Percentiles rank a stretch among this genome's conserved stretches.
These are phyloP conservation scores for Hylaea fasciaria DNA, from an alignment of 2,888 invertebrate species.

Conservation along the genomic window DNA sequence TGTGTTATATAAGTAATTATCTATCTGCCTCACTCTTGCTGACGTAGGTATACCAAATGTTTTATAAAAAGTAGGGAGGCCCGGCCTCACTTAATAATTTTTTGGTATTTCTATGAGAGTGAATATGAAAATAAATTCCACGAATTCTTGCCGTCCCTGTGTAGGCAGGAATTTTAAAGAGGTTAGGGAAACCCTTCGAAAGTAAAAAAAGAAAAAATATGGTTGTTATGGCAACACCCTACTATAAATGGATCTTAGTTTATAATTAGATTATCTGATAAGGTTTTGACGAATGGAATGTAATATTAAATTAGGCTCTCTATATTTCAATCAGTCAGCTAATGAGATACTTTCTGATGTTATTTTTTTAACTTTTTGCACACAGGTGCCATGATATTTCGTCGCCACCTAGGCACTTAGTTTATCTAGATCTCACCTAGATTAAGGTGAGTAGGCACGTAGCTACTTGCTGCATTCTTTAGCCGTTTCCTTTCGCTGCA, in stretches of 20 bases:
- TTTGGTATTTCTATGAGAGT: conserved; percentile 1
- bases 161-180: conserved; percentile 50
- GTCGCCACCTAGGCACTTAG: neutral
- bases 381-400: too few relatives aligned
- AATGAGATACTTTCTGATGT: too few relatives aligned
- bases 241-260: conserved; percentile 1
- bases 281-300: too few relatives aligned
- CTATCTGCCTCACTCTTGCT: neutral
- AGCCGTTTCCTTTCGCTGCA: conserved; percentile 27
- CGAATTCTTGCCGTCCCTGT: conserved; percentile 52
- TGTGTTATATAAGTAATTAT: neutral
- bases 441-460: conserved; percentile 17
- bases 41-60: neutral
- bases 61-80: conserved; percentile 1
- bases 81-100: neutral
- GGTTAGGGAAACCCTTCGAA: conserved; percentile 55
- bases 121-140: conserved; percentile 52
- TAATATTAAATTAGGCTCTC: too few relatives aligned
- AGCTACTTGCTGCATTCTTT: conserved; percentile 27
- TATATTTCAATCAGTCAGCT: too few relatives aligned
- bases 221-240: conserved; percentile 64
- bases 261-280: neutral
- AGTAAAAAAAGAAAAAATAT: conserved; percentile 51
- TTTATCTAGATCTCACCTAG: conserved; percentile 26
- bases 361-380: too few relatives aligned